A percentile compares a stretch with the other conserved stretches of the same genome.
These are phyloP conservation scores for Lycodopsis pacificus DNA, from an alignment of 2,797 vertebrate genomes.

Conservation along the genomic window DNA sequence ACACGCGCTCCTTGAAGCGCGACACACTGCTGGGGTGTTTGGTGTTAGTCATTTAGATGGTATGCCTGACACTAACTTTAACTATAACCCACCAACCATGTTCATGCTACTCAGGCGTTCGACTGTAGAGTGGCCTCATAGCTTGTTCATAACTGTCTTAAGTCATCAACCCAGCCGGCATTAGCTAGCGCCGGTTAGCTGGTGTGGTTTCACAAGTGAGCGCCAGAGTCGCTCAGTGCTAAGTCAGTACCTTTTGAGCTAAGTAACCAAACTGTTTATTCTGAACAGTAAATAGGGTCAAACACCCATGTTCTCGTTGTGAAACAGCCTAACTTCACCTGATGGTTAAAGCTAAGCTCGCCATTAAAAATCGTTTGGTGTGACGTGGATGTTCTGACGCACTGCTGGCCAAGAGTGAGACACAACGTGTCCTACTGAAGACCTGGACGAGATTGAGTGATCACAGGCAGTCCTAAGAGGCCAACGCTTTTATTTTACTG, in stretches of 20 bases:
- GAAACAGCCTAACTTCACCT: not conserved
- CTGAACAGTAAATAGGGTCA: fast-evolving
- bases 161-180: constrained; percentile 40
- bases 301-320: not conserved
- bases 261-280: not conserved
- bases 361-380: constrained; percentile 9
- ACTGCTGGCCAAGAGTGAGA: constrained; percentile 22
- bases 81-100: fast-evolving
- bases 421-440: constrained; percentile 11
- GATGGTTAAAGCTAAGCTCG: not conserved
- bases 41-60: not conserved
- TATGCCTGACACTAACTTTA: not conserved
- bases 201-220: constrained; percentile 14
- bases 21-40: not conserved
- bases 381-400: constrained; percentile 70
- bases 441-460: not conserved
- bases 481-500: not conserved
- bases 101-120: fast-evolving
- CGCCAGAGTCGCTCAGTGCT: not conserved
- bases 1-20: constrained; percentile 62
- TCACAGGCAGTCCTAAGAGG: not conserved
- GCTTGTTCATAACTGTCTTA: not conserved
- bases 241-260: not conserved
- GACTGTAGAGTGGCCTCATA: fast-evolving
- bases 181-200: constrained; percentile 37